Conservation (phyloP, 2,113 vertebrate genomes). For the Nycticebus coucang region DNA sequence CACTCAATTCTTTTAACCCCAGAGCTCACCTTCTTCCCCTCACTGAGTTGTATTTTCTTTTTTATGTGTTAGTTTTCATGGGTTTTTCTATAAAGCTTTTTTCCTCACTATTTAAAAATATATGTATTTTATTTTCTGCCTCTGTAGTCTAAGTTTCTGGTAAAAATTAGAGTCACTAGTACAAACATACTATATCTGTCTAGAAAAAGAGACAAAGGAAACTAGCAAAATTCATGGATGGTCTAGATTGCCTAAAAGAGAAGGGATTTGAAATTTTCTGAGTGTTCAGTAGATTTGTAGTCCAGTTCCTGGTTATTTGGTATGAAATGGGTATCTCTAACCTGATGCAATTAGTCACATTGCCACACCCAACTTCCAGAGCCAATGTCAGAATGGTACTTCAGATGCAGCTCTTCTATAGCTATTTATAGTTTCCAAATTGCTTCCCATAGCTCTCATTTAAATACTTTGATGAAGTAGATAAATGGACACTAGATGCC, state of each 20-base stretch:
- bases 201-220: background rate
- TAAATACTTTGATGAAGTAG: slow-evolving; percentile 1
- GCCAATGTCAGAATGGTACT: background rate
- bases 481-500: background rate
- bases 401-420: background rate
- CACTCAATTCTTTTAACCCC: background rate
- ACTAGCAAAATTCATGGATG: background rate
- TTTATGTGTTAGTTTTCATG: background rate
- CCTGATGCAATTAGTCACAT: background rate
- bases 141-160: background rate
- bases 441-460: background rate
- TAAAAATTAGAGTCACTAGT: background rate
- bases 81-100: background rate
- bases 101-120: background rate
- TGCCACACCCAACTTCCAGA: background rate
- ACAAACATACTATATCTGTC: background rate
- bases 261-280: background rate
- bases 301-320: background rate
- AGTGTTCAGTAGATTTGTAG: background rate
- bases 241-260: background rate
- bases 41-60: background rate
- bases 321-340: background rate
- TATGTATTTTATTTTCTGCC: slow-evolving; percentile 5
- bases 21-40: background rate
- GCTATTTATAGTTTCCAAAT: background rate